phyloP scores from a whole-genome alignment of 1,140 invertebrate species.

The Tetragonula clypearis region DNA sequence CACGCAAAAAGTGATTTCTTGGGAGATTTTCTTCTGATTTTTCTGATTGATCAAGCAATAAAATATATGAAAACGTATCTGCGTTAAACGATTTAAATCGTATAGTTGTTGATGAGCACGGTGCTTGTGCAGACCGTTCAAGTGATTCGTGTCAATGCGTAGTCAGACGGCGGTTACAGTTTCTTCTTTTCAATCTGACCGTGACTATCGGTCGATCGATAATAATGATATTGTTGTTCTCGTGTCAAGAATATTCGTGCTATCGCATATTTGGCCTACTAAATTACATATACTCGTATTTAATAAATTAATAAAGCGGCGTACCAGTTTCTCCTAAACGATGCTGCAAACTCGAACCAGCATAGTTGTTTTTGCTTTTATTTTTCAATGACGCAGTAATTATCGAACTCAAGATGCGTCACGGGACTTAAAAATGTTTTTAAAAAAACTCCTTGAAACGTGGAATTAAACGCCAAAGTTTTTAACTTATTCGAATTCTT shows the following conservation, averaged over 20 bases:
- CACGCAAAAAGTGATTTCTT: no score
- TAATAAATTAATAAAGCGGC: neutral
- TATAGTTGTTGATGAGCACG: neutral
- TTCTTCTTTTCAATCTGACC: neutral
- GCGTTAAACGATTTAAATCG: neutral
- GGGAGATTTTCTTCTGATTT: neutral
- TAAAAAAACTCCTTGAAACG: neutral
- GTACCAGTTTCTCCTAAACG: neutral
- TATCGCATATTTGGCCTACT: neutral
- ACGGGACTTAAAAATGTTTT: neutral
- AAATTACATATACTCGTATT: neutral
- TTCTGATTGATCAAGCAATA: neutral
- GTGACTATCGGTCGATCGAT: constrained; percentile 24
- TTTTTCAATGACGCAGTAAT: neutral
- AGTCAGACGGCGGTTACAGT: constrained; percentile 10
- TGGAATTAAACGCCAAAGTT: neutral
- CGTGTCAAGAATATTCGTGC: neutral
- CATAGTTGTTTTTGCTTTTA: neutral
- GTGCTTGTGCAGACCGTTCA: neutral
- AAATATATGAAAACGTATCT: no score
- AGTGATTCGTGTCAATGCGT: constrained; percentile 36
- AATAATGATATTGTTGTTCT: constrained; percentile 18
- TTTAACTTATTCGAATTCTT: neutral
- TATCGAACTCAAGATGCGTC: neutral
- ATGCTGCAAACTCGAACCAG: neutral